Evolutionary conservation across 2,113 vertebrate genomes (phyloP).

Genomic region (Camelus dromedarius): DNA sequence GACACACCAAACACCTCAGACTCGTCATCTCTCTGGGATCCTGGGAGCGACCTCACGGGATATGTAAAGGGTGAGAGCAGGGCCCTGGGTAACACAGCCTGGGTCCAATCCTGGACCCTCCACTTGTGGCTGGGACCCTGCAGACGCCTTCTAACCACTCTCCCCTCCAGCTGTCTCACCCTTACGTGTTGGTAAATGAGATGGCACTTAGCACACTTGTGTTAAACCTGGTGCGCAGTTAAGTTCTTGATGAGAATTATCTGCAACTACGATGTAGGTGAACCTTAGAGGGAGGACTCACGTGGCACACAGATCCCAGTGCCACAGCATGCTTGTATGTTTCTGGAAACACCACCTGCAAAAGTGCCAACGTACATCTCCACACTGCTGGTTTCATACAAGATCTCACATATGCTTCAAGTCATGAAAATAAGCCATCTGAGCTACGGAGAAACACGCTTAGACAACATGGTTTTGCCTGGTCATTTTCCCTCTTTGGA

Average conservation of each 20-base stretch:
- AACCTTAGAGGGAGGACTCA: neutral
- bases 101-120: neutral
- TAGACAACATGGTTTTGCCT: neutral
- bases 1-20: rapidly evolving
- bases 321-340: neutral
- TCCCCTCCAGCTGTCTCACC: neutral
- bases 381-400: rapidly evolving
- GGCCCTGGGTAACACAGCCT: neutral
- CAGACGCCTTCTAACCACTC: neutral
- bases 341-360: neutral
- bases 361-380: neutral
- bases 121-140: rapidly evolving
- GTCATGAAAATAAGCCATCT: neutral
- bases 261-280: neutral
- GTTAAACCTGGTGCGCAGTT: rapidly evolving
- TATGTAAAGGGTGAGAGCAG: neutral
- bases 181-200: rapidly evolving
- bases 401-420: neutral
- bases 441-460: neutral
- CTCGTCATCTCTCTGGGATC: neutral
- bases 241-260: neutral
- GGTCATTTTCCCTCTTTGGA: neutral
- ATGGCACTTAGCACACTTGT: rapidly evolving
- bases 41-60: rapidly evolving
- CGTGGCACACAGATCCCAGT: neutral